Conservation (phyloP, 1,140 invertebrate species). For the Carcinoscorpius rotundicauda region DNA sequence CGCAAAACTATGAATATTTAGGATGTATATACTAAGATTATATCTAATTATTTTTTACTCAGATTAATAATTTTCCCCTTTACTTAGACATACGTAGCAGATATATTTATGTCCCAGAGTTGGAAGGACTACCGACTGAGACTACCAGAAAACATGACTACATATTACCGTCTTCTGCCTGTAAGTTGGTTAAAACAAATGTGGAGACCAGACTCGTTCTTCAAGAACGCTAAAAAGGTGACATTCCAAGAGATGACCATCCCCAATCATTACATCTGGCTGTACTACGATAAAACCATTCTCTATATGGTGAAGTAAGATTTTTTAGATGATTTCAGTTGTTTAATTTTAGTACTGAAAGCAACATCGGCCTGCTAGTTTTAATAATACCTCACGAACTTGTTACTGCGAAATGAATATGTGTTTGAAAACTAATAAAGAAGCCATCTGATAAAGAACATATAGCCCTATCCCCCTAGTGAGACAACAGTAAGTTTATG, state of each 20-base stretch:
- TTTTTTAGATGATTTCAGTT: too few relatives aligned
- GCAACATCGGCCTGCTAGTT: too few relatives aligned
- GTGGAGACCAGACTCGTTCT: constrained; percentile 25
- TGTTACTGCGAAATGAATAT: too few relatives aligned
- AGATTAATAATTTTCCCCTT: not conserved
- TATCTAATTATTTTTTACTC: too few relatives aligned
- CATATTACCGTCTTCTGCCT: constrained; percentile 21
- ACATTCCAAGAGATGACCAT: constrained; percentile 83
- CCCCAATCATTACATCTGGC: constrained; percentile 54
- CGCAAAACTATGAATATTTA: too few relatives aligned
- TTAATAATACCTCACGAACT: too few relatives aligned
- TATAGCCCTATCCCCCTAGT: too few relatives aligned
- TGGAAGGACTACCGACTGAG: constrained; percentile 58
- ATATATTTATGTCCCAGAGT: constrained; percentile 81
- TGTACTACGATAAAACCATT: constrained; percentile 25
- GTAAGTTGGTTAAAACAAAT: constrained; percentile 22
- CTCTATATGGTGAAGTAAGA: constrained; percentile 27
- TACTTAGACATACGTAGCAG: constrained; percentile 72
- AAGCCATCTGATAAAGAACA: too few relatives aligned
- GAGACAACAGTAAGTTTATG: too few relatives aligned
- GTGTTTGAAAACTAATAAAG: too few relatives aligned
- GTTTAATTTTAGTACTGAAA: too few relatives aligned
- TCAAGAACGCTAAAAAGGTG: constrained; percentile 60
- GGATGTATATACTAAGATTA: too few relatives aligned
- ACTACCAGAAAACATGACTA: constrained; percentile 22